Conservation (phyloP, 2,797 vertebrate species). For the Chiroxiphia lanceolata region DNA sequence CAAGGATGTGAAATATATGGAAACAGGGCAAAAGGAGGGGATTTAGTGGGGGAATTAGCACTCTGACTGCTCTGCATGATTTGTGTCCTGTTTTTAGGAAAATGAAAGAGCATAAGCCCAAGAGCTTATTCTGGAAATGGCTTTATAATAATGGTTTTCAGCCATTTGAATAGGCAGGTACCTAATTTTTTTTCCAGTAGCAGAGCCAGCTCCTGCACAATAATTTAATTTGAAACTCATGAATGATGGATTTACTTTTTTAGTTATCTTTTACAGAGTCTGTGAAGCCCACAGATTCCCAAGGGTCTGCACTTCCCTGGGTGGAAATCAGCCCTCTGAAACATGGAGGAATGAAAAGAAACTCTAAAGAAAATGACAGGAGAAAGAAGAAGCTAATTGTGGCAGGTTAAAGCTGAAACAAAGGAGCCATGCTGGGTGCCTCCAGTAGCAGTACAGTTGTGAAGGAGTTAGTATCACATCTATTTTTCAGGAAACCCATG, state of each 20-base stretch:
- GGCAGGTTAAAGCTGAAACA: background rate
- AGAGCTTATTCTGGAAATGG: conserved; percentile 12
- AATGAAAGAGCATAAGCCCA: background rate
- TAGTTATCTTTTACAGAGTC: background rate
- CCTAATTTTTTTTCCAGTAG: background rate
- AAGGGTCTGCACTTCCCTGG: background rate
- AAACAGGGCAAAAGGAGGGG: background rate
- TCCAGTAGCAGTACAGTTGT: background rate
- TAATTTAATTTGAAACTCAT: background rate
- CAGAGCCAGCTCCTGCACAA: background rate
- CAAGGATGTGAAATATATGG: background rate
- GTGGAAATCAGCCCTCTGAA: background rate
- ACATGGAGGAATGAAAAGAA: background rate
- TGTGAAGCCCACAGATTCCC: background rate
- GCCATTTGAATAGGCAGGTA: background rate
- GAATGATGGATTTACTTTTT: background rate
- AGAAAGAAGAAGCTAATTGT: background rate
- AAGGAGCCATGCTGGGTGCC: background rate
- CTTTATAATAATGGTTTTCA: conserved; percentile 6
- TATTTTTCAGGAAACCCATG: background rate
- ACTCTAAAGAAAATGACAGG: background rate
- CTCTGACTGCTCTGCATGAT: background rate
- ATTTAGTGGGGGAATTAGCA: background rate
- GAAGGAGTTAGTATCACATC: background rate
- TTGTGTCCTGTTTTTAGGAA: background rate